phyloP scores from a whole-genome alignment of 2,888 invertebrate species.

The Himalopsyche anomala region DNA sequence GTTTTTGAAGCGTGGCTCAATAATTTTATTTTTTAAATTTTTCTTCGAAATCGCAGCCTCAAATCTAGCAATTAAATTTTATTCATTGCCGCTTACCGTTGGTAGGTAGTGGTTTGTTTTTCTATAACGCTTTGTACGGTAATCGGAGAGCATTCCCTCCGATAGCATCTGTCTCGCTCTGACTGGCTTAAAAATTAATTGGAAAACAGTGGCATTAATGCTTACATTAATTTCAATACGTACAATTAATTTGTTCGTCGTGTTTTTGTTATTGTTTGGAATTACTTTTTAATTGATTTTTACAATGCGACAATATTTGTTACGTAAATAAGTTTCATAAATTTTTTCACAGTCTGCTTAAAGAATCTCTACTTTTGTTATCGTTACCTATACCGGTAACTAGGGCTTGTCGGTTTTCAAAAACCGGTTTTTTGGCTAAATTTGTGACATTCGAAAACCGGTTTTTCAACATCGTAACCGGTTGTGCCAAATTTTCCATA shows the following conservation, averaged over 20 bases:
- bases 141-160: background rate
- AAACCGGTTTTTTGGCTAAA: too few species aligned
- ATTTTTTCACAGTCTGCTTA: too few species aligned
- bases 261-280: constrained; percentile 5
- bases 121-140: constrained; percentile 6
- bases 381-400: too few species aligned
- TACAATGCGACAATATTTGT: background rate
- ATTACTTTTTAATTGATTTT: constrained; percentile 10
- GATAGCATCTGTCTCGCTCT: background rate
- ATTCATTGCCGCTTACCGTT: constrained; percentile 1
- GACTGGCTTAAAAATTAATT: constrained; percentile 24
- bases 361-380: too few species aligned
- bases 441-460: too few species aligned
- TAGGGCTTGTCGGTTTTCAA: too few species aligned
- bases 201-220: background rate
- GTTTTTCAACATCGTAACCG: too few species aligned
- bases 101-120: background rate
- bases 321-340: too few species aligned
- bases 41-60: background rate
- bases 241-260: background rate
- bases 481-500: too few species aligned
- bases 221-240: constrained; percentile 11
- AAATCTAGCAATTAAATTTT: constrained; percentile 19
- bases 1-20: constrained; percentile 2
- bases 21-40: background rate